phyloP scores from a whole-genome alignment of 2,888 invertebrate species.

The Agrypnus murinus region DNA sequence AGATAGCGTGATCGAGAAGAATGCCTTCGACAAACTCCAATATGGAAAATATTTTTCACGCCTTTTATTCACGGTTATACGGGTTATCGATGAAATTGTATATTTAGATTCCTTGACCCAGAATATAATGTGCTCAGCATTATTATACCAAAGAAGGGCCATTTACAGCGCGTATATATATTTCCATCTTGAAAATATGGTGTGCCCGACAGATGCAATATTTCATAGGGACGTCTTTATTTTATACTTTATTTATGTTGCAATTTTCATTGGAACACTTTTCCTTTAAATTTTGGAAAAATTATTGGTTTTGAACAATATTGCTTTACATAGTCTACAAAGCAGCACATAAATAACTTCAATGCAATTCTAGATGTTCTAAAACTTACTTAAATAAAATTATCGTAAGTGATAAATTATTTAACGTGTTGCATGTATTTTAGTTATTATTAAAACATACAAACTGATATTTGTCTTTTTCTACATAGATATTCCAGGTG shows the following conservation, averaged over 20 bases:
- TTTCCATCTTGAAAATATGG: constrained; percentile 30
- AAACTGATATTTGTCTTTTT: no score
- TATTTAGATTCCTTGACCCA: constrained; percentile 52
- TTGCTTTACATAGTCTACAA: no score
- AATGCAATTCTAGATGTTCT: no score
- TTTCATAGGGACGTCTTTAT: constrained; percentile 27
- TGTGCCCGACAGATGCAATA: constrained; percentile 28
- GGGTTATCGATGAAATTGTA: constrained; percentile 53
- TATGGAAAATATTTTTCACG: constrained; percentile 56
- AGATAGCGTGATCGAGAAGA: constrained; percentile 46
- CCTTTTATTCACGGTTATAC: constrained; percentile 49
- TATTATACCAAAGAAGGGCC: constrained; percentile 34
- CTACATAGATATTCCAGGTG: no score
- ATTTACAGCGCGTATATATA: constrained; percentile 42
- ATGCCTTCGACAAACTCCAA: constrained; percentile 50
- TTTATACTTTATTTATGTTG: constrained; percentile 17
- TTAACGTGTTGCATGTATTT: no score
- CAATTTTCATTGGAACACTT: not conserved
- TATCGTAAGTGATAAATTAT: no score
- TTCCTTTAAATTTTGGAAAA: no score
- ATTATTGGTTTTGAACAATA: no score
- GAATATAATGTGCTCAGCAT: constrained; percentile 45
- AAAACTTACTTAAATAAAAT: no score
- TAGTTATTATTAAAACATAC: no score
- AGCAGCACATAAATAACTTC: no score